phyloP scores from a whole-genome alignment of 1,140 invertebrate species.

The Samia ricini region DNA sequence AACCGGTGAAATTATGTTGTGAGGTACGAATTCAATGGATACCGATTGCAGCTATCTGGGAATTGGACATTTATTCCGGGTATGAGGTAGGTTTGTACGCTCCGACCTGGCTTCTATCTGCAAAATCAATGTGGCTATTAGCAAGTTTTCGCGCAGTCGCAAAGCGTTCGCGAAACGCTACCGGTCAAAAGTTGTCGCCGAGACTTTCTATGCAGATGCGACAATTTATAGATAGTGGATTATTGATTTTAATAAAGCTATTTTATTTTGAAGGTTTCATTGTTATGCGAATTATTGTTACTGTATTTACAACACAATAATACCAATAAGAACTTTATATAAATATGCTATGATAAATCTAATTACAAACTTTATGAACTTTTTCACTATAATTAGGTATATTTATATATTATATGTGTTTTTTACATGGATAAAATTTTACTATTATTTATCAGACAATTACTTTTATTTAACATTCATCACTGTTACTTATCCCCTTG shows the following conservation, averaged over 20 bases:
- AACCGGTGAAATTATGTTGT: constrained; percentile 12
- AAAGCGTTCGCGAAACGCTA: constrained; percentile 54
- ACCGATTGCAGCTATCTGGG: constrained; percentile 20
- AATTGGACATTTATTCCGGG: constrained; percentile 20
- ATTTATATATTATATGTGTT: too few species aligned
- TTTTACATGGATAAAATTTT: too few species aligned
- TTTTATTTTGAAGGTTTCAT: background rate
- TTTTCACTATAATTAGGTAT: too few species aligned
- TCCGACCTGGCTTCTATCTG: constrained; percentile 74
- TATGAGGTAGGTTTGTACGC: constrained; percentile 55
- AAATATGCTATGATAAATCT: too few species aligned
- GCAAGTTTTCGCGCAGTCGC: constrained; percentile 76
- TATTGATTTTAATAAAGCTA: background rate
- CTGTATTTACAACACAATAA: background rate
- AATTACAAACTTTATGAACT: too few species aligned
- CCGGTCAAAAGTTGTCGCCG: constrained; percentile 47
- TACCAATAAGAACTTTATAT: too few species aligned
- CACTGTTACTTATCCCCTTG: too few species aligned
- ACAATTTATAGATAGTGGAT: constrained; percentile 2
- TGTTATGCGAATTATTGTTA: background rate
- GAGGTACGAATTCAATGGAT: constrained; percentile 22
- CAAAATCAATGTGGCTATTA: constrained; percentile 77
- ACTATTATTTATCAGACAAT: too few species aligned
- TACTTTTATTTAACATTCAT: too few species aligned
- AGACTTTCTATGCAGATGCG: constrained; percentile 36